These are phyloP conservation scores for Andrena minutula DNA, from an alignment of 2,888 invertebrate genomes.

Conservation along the genomic window DNA sequence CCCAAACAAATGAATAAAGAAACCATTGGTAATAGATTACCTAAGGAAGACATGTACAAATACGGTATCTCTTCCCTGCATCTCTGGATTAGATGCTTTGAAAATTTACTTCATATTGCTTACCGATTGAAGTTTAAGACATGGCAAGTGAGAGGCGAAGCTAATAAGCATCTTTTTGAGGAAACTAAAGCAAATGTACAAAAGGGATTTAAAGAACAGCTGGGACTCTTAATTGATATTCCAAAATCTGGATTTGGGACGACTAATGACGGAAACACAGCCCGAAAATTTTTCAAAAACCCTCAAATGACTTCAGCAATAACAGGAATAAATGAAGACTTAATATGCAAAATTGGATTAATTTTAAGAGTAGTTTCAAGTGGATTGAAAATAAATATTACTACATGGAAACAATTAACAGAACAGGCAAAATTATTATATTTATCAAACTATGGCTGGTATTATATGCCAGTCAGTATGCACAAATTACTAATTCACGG, in stretches of 20 bases:
- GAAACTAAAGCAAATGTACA: background rate
- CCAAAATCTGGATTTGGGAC: background rate
- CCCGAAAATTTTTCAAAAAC: slow-evolving; percentile 1
- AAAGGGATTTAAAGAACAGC: background rate
- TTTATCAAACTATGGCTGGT: background rate
- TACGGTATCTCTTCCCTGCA: background rate
- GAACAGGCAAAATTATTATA: background rate
- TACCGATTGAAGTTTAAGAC: background rate
- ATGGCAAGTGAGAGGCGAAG: background rate
- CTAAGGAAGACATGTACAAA: background rate
- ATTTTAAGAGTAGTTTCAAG: background rate
- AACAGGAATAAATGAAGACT: background rate
- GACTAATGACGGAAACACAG: slow-evolving; percentile 8
- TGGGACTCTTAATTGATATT: background rate
- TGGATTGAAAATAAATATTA: no score
- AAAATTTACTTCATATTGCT: background rate
- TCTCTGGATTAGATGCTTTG: background rate
- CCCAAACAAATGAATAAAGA: no score
- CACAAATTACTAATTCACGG: background rate
- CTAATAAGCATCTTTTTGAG: background rate
- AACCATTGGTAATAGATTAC: slow-evolving; percentile 1
- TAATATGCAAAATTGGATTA: background rate
- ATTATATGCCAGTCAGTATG: background rate
- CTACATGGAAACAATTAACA: no score
- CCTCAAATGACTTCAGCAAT: background rate